Percentiles rank a stretch among this genome's conserved stretches.
These are phyloP conservation scores for Agelaius tricolor DNA, from an alignment of 2,113 vertebrate genomes.

Conservation along the genomic window DNA sequence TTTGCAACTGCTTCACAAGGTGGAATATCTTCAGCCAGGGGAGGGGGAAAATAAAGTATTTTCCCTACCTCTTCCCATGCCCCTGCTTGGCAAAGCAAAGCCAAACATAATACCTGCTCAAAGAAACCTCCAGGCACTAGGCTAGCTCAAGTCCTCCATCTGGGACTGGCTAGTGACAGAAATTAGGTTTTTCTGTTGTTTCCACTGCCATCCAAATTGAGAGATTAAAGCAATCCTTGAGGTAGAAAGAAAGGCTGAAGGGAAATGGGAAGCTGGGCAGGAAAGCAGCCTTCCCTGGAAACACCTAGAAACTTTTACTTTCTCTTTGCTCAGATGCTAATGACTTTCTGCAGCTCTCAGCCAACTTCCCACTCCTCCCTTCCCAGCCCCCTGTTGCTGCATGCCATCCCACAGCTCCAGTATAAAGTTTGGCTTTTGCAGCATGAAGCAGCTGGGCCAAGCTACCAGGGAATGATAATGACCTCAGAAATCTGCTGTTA, in stretches of 20 bases:
- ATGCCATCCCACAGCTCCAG: conserved; percentile 84
- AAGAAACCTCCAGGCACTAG: background rate
- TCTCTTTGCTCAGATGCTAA: conserved; percentile 77
- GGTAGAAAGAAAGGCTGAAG: background rate
- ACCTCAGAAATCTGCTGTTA: conserved; percentile 99
- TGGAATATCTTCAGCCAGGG: background rate
- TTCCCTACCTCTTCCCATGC: background rate
- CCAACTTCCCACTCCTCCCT: conserved; percentile 76
- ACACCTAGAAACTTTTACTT: conserved; percentile 79
- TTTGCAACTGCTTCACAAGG: background rate
- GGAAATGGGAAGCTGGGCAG: background rate
- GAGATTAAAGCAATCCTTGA: background rate
- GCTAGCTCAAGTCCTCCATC: conserved; percentile 13
- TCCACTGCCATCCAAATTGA: background rate
- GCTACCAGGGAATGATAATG: conserved; percentile 99
- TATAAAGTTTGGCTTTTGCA: conserved; percentile 97
- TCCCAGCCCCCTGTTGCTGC: conserved; percentile 84
- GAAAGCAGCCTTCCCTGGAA: conserved; percentile 61
- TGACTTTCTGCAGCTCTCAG: conserved; percentile 71
- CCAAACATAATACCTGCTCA: background rate
- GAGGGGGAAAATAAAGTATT: background rate
- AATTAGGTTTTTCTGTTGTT: background rate
- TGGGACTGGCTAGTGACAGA: background rate
- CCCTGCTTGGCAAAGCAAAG: background rate
- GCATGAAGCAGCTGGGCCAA: conserved; percentile 99